Conservation (phyloP, 2,888 invertebrate genomes). For the Anodontia alba region DNA sequence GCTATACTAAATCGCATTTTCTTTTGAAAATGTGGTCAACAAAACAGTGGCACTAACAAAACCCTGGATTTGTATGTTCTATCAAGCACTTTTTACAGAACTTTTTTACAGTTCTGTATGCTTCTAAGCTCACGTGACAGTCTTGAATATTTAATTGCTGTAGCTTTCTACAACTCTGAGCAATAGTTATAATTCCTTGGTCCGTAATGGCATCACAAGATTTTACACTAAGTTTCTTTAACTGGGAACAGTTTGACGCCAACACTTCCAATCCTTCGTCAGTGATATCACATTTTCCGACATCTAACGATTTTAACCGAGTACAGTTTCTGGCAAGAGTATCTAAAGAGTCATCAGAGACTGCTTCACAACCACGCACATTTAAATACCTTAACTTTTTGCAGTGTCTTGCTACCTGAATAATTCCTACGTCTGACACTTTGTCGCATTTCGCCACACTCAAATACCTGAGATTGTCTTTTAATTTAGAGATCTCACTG, state of each 20-base stretch:
- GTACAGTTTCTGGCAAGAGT: slow-evolving; percentile 94
- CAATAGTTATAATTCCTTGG: slow-evolving; percentile 93
- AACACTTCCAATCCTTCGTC: slow-evolving; percentile 94
- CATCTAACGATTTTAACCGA: slow-evolving; percentile 93
- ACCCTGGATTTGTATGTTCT: slow-evolving; percentile 97
- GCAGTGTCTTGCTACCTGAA: slow-evolving; percentile 94
- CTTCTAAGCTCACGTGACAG: slow-evolving; percentile 94
- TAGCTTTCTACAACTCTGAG: slow-evolving; percentile 94
- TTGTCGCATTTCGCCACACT: slow-evolving; percentile 97
- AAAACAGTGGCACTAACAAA: slow-evolving; percentile 82
- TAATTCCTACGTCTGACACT: slow-evolving; percentile 93
- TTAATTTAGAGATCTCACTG: slow-evolving; percentile 94
- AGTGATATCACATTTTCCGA: slow-evolving; percentile 97
- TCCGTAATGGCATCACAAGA: slow-evolving; percentile 97
- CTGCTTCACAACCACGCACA: slow-evolving; percentile 95
- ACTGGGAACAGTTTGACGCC: slow-evolving; percentile 91
- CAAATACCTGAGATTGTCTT: slow-evolving; percentile 94
- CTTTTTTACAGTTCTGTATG: slow-evolving; percentile 95
- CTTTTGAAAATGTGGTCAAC: slow-evolving; percentile 10
- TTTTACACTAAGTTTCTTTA: slow-evolving; percentile 94
- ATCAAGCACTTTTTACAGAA: slow-evolving; percentile 97
- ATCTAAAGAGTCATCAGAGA: slow-evolving; percentile 96
- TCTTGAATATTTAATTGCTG: slow-evolving; percentile 97
- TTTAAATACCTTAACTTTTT: slow-evolving; percentile 94
- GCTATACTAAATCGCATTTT: background rate